phyloP scores from a whole-genome alignment of 2,113 vertebrate genomes.

The Melospiza melodia region DNA sequence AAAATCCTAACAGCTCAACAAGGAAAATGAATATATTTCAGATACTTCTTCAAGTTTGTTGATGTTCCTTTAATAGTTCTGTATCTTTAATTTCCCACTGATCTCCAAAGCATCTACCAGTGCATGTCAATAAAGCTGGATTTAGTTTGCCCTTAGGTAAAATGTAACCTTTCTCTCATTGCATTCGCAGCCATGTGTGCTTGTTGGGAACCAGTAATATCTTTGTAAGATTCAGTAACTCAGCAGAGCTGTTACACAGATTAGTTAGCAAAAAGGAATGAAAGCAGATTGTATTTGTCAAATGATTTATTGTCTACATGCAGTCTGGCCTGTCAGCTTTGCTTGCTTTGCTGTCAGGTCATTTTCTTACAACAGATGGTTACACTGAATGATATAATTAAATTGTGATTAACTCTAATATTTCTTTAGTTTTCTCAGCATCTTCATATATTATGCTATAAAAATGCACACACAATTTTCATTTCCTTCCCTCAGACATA shows the following conservation, averaged over 20 bases:
- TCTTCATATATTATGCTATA: neutral
- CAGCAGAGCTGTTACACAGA: neutral
- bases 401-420: slow-evolving; percentile 12
- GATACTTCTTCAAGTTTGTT: neutral
- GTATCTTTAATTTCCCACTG: neutral
- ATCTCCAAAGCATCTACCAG: neutral
- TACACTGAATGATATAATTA: slow-evolving; percentile 15
- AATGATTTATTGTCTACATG: slow-evolving; percentile 34
- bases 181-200: neutral
- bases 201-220: neutral
- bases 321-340: neutral
- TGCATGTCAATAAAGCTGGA: slow-evolving; percentile 11
- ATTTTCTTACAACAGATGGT: slow-evolving; percentile 41
- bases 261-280: slow-evolving; percentile 29
- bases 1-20: neutral
- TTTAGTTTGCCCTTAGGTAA: slow-evolving; percentile 44
- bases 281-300: slow-evolving; percentile 48
- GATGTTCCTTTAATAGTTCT: neutral
- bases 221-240: slow-evolving; percentile 32
- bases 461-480: neutral
- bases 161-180: slow-evolving; percentile 25
- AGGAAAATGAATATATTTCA: neutral
- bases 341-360: neutral
- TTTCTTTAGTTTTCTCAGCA: neutral
- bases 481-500: neutral